Conservation (phyloP, 2,888 invertebrate species). For the Boloria selene region DNA sequence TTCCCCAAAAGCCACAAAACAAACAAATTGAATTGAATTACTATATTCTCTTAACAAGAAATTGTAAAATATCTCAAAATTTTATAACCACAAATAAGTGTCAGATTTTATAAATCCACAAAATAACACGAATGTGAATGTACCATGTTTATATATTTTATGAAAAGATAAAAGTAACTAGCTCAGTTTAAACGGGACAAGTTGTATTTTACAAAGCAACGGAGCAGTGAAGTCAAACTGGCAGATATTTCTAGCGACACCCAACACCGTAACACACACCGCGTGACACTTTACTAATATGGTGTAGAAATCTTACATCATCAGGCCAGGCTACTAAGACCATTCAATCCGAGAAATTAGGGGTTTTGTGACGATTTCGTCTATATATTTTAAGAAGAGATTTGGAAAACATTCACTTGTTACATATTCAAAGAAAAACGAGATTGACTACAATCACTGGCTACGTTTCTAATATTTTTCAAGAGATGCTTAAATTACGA, state of each 20-base stretch:
- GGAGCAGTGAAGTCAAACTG: constrained; percentile 53
- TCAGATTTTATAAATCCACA: no score
- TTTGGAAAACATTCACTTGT: background rate
- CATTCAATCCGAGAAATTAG: constrained; percentile 25
- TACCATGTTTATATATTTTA: no score
- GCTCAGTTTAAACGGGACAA: constrained; percentile 4
- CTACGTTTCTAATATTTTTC: no score
- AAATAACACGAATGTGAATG: no score
- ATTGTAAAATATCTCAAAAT: no score
- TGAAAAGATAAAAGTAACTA: background rate
- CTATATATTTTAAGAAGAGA: background rate
- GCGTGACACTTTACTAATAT: constrained; percentile 65
- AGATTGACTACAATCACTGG: background rate
- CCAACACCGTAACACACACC: constrained; percentile 67
- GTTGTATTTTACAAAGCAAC: constrained; percentile 42
- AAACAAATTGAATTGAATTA: no score
- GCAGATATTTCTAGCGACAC: constrained; percentile 71
- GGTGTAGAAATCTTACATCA: constrained; percentile 64
- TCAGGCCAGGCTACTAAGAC: constrained; percentile 51
- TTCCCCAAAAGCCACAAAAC: no score
- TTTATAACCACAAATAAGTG: no score
- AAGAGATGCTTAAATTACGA: no score
- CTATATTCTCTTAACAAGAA: no score
- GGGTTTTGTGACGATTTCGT: constrained; percentile 7
- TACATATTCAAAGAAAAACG: background rate